phyloP scores from a whole-genome alignment of 2,888 invertebrate species.

The Aphrophora alni region DNA sequence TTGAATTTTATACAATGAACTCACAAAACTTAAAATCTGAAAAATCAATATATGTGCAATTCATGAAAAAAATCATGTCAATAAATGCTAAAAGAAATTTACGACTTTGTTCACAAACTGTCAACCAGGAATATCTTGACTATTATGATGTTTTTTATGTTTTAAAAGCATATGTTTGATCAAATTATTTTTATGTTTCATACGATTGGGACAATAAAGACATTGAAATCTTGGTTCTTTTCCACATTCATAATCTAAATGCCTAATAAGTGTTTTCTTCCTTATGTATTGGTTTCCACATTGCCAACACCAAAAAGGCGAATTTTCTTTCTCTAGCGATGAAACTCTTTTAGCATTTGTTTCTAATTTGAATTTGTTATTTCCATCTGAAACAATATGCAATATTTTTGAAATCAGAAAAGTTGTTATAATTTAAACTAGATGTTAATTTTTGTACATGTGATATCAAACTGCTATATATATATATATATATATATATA shows the following conservation, averaged over 20 bases:
- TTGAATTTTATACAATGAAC: no score
- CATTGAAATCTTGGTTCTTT: slow-evolving; percentile 54
- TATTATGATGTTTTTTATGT: slow-evolving; percentile 16
- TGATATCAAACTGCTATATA: no score
- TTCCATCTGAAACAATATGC: not conserved
- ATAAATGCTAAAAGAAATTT: no score
- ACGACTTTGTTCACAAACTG: not conserved
- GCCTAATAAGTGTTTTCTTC: slow-evolving; percentile 57
- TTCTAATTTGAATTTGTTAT: not conserved
- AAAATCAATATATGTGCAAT: no score
- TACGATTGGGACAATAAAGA: slow-evolving; percentile 60
- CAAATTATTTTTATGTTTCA: slow-evolving; percentile 57
- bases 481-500: no score
- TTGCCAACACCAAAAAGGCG: slow-evolving; percentile 24
- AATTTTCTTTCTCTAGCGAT: not conserved
- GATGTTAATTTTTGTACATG: no score
- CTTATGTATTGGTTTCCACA: slow-evolving; percentile 54
- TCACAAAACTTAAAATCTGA: no score
- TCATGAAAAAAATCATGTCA: no score
- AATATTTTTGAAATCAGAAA: not conserved
- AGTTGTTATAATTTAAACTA: no score
- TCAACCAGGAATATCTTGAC: not conserved
- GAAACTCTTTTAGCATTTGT: not conserved
- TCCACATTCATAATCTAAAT: slow-evolving; percentile 52
- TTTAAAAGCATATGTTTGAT: slow-evolving; percentile 38